Evolutionary conservation across 2,113 vertebrate species (phyloP), one percentile per base, ranked within the genome.

Genomic region (Phycodurus eques): DNA sequence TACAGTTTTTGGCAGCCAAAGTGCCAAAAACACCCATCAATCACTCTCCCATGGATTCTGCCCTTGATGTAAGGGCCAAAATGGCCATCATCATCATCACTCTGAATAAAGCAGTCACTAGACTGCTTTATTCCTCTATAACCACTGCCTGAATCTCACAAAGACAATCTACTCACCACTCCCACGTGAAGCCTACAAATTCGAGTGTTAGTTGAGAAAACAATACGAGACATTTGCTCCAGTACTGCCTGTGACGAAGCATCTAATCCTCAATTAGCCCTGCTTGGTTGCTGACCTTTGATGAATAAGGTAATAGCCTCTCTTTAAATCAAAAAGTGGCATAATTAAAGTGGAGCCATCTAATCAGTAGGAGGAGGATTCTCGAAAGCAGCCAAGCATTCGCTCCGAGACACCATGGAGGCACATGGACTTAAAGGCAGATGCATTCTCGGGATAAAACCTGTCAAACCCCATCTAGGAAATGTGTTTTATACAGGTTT

Each of bases 251-350:
- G 49, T 51, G 14, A 51, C 6, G 17, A 13, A 19, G 33, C 74
- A 69, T 75, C 75, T 76, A 80, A 88, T 85, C 56, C 64, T 42
- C 66, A 73, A 80, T 84, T 72, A 82, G 81, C 62, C 64, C 74
- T 75, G 67, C 77, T 51, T 65, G 74, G 62, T 77, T 33, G 69
- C 71, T 68, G 75, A 78, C 83, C 77, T 85, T 75, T 84, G 68
- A 82, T 82, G 83, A 86, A 88, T 77, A 86, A 80, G 75, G 74
- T 70, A 87, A 85, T 84, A 85, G 86, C 75, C 78, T 81, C 80
- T 82, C 84, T 83, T 84, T 73, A 82, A 91, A 91, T 91, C 80
- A 86, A 85, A 84, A 80, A 72, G 65, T 72, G 71, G 66, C 81
- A 65, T 87, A 82, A 87, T 90, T 80, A 88, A 83, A 82, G 81